Evolutionary conservation across 1,140 invertebrate species (phyloP), one percentile per base, ranked within the genome.

Genomic region (Drosophila ambigua): DNA sequence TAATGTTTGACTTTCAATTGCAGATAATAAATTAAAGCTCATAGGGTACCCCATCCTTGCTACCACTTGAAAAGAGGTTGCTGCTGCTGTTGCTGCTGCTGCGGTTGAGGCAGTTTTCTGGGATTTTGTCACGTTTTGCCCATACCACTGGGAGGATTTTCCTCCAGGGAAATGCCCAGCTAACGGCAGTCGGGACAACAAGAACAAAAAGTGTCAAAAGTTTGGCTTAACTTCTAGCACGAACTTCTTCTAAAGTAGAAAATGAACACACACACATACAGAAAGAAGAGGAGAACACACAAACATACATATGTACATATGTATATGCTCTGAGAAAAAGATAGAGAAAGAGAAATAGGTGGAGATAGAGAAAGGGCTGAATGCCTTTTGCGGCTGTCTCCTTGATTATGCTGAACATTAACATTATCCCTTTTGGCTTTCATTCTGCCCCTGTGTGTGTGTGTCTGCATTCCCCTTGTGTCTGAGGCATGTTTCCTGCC

Each of bases 141-240:
- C 16, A 55, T 51, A 13, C 61, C 61, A 54, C 46, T 64, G 59
- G 41, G n/a, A 48, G 57, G 58, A 69, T 52, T 69, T 24, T 45
- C 44, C 51, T 28, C 7, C 20, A 20, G 26, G 50, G 23, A 44
- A 49, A 54, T 46, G 66, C 72, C 45, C 35, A 35, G 20, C n/a
- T 15, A 49, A 43, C 11, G 23, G 52, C 31, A 60, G 35, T 13
- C 35, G 35, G 44, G 67, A 64, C 48, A 59, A 72, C 52, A 24
- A 50, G 35, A 55, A 51, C 28, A 49, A 54, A 55, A 77, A 79
- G 82, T 87, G 82, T 88, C 78, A 82, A 82, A 87, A 88, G 83
- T 87, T 79, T 68, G 83, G 52, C 65, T 76, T 71, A 85, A 82
- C 83, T 85, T 78, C 35, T 88, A 46, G 73, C 81, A 84, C 77